Base-by-base conservation (phyloP, 2,888 invertebrate genomes). In the Tethea ocularis region DNA sequence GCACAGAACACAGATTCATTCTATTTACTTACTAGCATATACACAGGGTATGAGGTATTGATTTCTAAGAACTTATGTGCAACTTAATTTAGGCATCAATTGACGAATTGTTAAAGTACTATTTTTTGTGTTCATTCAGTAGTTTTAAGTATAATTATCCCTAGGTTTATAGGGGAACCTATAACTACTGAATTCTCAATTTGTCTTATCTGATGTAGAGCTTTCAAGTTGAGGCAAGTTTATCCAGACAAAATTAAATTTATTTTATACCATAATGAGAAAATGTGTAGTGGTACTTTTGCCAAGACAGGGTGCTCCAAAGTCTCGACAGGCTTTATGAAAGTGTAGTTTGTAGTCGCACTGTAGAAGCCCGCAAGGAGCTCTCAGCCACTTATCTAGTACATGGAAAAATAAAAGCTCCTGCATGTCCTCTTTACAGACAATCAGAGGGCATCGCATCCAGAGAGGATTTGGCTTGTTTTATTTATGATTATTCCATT, bases 401-500 rank as follows among this genome's bases (percentile, higher is more conserved):
- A 57, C 22, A 56, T 46, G 60, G 58, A 60, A 67, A 68, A 64
- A 64, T 55, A 64, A 36, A 11, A 55, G 51, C 26, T 22, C 20
- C 29, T 54, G 20, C 54, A 54, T 29, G 54, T 54, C 20, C 54
- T 20, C 36, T 54, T 33, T 33, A n/a, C 17, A 17, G 23, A 24
- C 24, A 57, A 57, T 57, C 24, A 51, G 60, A 57, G 62, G 58
- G 57, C n/a, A 51, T 60, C 72, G 58, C 66, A 64, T 60, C 60
- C 61, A 51, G 61, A 64, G 52, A 61, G 52, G 58, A 59, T 57
- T 51, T 63, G 63, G 56, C 52, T 56, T 64, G 57, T 57, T 66
- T 77, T 79, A 76, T 75, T 77, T 76, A 77, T 33, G 57, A 51
- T 51, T 29, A 71, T 71, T 67, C 66, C 69, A 72, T 54, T 67